Evolutionary conservation across 64 coral and sea anemone species (phyloP).

Genomic region (Porites lutea): DNA sequence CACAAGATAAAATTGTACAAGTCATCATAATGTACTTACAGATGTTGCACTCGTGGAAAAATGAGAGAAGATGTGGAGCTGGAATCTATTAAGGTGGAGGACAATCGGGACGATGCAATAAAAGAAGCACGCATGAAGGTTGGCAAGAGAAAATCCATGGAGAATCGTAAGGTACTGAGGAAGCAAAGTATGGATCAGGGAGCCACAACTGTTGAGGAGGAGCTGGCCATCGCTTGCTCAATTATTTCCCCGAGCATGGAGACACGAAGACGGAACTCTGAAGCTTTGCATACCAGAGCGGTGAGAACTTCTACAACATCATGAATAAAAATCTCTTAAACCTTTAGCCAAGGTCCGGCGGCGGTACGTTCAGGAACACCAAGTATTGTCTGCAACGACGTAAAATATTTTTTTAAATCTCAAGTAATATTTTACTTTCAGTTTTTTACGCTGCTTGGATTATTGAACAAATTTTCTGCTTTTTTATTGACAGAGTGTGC

Average conservation of each 20-base stretch:
- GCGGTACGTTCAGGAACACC: too few species aligned
- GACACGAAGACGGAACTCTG: conserved; percentile 18
- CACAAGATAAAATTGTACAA: neutral
- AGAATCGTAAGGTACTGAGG: conserved; percentile 10
- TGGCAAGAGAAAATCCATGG: conserved; percentile 12
- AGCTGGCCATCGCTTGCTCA: conserved; percentile 4
- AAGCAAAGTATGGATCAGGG: neutral
- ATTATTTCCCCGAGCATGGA: conserved; percentile 21
- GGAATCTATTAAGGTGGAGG: neutral
- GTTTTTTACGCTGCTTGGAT: too few species aligned
- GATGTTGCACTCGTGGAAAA: neutral
- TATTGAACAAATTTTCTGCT: too few species aligned
- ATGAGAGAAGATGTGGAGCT: neutral
- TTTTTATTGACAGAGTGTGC: neutral
- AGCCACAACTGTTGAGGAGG: neutral
- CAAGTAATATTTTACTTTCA: too few species aligned
- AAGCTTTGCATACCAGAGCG: conserved; percentile 21
- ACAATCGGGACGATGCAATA: neutral
- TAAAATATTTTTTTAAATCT: too few species aligned
- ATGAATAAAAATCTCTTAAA: neutral
- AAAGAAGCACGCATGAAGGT: conserved; percentile 14
- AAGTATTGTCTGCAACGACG: too few species aligned
- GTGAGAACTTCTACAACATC: neutral
- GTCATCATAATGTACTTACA: neutral
- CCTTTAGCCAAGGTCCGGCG: too few species aligned